A percentile compares a stretch with the other conserved stretches of the same genome.
Conservation (phyloP, 1,140 invertebrate genomes). For the Drosophila sproati region DNA sequence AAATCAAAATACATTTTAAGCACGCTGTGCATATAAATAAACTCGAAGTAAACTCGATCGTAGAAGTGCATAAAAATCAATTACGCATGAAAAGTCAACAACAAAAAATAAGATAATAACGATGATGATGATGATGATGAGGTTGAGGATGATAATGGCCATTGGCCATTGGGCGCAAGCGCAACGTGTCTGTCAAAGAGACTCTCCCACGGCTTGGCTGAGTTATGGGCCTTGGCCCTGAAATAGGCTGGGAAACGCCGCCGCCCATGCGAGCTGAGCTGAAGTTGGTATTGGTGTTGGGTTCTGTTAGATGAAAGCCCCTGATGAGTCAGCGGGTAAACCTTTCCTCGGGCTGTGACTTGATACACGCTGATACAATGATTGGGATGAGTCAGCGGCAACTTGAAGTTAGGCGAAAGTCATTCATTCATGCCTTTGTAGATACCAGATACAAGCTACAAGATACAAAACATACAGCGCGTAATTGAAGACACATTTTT, state of each 20-base stretch:
- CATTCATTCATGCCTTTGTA: constrained; percentile 20
- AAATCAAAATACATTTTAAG: constrained; percentile 61
- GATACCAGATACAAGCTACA: constrained; percentile 27
- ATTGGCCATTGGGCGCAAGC: constrained; percentile 22
- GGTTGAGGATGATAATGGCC: not conserved
- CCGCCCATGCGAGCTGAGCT: constrained; percentile 17
- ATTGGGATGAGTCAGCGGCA: constrained; percentile 41
- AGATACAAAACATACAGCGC: constrained; percentile 16
- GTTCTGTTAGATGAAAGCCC: constrained; percentile 37
- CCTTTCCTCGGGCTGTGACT: constrained; percentile 33
- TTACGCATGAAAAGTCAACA: constrained; percentile 73
- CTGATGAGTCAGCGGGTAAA: constrained; percentile 40
- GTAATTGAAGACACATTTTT: constrained; percentile 45
- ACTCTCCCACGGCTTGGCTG: not conserved
- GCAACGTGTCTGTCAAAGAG: constrained; percentile 6
- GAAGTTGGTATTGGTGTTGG: too few relatives aligned
- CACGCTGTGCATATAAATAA: constrained; percentile 69
- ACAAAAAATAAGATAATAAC: constrained; percentile 16
- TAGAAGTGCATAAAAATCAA: constrained; percentile 72
- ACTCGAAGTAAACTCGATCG: not conserved
- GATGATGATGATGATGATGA: constrained; percentile 6
- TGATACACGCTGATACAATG: constrained; percentile 16
- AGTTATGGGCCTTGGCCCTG: constrained; percentile 4
- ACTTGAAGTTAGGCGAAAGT: constrained; percentile 54
- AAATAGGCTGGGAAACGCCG: constrained; percentile 17